These are phyloP conservation scores for Nebria brevicollis DNA, from an alignment of 2,888 invertebrate species.

Conservation along the genomic window DNA sequence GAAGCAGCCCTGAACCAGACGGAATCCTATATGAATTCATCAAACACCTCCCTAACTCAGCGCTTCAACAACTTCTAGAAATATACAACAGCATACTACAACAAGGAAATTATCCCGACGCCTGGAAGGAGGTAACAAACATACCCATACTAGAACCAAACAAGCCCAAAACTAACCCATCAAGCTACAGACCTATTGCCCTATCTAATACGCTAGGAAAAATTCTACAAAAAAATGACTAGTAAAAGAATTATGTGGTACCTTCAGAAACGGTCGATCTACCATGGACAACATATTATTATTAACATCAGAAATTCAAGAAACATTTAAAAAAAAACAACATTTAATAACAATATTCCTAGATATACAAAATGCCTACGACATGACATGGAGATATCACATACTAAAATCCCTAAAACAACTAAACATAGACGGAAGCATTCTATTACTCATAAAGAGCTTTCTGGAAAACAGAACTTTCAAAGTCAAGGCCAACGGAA, in stretches of 20 bases:
- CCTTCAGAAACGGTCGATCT: not conserved
- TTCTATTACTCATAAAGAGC: not conserved
- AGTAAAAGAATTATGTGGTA: constrained; percentile 9
- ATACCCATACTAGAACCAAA: constrained; percentile 22
- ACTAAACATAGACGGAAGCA: not conserved
- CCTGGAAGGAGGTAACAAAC: constrained; percentile 13
- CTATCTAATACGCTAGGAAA: constrained; percentile 10
- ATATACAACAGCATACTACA: constrained; percentile 19
- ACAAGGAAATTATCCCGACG: constrained; percentile 3
- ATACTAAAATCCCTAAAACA: constrained; percentile 11
- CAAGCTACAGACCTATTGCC: not conserved
- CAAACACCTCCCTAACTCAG: constrained; percentile 8
- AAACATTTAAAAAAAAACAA: constrained; percentile 18
- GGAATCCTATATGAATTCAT: constrained; percentile 9
- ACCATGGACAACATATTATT: not conserved
- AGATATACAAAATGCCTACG: constrained; percentile 8
- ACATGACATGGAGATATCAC: constrained; percentile 2
- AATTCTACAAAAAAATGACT: constrained; percentile 3
- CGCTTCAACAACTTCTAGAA: constrained; percentile 14
- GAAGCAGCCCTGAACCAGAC: constrained; percentile 24
- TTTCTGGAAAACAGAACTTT: not conserved
- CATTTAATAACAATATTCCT: constrained; percentile 5
- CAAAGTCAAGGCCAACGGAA: constrained; percentile 12
- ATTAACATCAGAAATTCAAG: constrained; percentile 2
- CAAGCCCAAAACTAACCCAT: constrained; percentile 16